Conservation (phyloP, 2,113 vertebrate genomes). For the Cyanoramphus novaezelandiae region DNA sequence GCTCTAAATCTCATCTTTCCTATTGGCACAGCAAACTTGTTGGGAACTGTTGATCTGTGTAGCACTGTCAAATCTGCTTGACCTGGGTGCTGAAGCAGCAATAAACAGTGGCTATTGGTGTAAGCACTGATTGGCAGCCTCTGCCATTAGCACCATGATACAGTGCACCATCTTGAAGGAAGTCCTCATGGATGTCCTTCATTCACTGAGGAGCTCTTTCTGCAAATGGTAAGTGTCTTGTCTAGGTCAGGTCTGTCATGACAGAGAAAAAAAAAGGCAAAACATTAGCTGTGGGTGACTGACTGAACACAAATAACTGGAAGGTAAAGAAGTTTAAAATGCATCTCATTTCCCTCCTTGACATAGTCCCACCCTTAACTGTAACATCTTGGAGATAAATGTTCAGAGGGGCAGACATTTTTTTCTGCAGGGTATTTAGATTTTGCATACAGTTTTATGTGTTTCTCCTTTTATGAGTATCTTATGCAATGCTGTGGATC, state of each 20-base stretch:
- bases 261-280: not conserved
- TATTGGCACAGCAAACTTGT: not conserved
- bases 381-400: not conserved
- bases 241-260: not conserved
- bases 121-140: not conserved
- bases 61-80: not conserved
- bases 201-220: not conserved
- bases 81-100: not conserved
- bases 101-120: not conserved
- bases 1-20: not conserved
- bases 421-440: slow-evolving; percentile 7
- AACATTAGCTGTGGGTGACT: not conserved
- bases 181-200: not conserved
- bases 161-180: not conserved
- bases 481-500: not conserved
- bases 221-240: not conserved
- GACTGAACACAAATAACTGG: slow-evolving; percentile 4
- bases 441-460: not conserved
- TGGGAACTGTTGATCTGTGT: not conserved
- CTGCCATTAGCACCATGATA: not conserved
- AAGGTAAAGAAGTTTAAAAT: slow-evolving; percentile 8
- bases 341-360: not conserved
- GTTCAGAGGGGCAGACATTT: not conserved
- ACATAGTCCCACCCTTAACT: slow-evolving; percentile 10
- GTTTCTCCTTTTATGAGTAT: not conserved